Evolutionary conservation across 2,113 vertebrate genomes (phyloP).

Genomic region (Ceratotherium simum): DNA sequence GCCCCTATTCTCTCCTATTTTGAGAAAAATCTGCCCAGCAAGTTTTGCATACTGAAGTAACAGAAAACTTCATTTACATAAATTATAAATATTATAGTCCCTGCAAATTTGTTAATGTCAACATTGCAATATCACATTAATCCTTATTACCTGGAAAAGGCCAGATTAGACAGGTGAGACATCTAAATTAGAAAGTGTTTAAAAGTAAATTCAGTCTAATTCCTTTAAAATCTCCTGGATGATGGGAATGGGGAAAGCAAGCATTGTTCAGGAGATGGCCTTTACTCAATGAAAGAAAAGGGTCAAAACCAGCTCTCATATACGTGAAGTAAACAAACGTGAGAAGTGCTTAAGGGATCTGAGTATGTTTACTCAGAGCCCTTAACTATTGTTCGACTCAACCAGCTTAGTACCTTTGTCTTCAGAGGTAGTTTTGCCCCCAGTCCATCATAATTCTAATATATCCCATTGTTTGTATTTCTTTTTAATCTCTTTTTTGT

Average conservation of each 20-base stretch:
- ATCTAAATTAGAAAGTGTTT: background rate
- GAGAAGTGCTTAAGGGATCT: background rate
- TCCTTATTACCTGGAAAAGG: background rate
- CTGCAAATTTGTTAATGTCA: background rate
- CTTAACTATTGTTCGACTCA: background rate
- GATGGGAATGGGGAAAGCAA: background rate
- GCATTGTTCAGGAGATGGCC: background rate
- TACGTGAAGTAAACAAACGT: background rate
- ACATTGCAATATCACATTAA: background rate
- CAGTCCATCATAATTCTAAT: background rate
- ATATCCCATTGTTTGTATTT: background rate
- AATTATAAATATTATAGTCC: background rate
- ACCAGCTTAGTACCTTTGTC: background rate
- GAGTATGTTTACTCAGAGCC: background rate
- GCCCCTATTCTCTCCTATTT: background rate
- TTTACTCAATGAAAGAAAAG: background rate
- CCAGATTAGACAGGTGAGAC: background rate
- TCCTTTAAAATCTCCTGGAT: background rate
- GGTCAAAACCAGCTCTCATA: background rate
- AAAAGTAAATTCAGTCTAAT: background rate
- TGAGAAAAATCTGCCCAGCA: background rate
- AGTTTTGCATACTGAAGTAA: background rate
- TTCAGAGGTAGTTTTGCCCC: background rate
- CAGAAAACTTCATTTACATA: background rate
- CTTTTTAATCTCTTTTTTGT: background rate